Conservation (phyloP, 2,113 vertebrate species). For the Sinocyclocheilus rhinocerous region DNA sequence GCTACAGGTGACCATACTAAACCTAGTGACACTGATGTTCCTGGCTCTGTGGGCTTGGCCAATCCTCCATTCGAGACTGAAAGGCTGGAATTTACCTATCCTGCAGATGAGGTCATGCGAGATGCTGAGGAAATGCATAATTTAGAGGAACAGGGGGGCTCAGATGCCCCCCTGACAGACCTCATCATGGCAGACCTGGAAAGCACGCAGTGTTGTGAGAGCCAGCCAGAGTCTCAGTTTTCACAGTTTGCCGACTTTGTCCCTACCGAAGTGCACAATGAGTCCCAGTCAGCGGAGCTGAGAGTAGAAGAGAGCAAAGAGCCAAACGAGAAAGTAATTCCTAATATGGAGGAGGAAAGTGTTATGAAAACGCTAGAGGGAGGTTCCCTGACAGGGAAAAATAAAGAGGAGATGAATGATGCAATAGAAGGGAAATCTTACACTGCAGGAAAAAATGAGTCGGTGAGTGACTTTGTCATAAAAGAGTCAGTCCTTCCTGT, state of each 20-base stretch:
- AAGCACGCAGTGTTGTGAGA: constrained; percentile 28
- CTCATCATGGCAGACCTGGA: constrained; percentile 38
- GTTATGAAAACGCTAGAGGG: constrained; percentile 60
- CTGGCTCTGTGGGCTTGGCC: constrained; percentile 38
- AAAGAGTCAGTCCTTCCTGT: constrained; percentile 48
- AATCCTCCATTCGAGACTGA: constrained; percentile 40
- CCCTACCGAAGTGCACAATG: constrained; percentile 23
- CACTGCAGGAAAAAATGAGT: not conserved
- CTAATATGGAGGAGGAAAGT: constrained; percentile 54
- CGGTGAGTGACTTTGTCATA: constrained; percentile 43
- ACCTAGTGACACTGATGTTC: constrained; percentile 32
- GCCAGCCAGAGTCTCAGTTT: constrained; percentile 35
- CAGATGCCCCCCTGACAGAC: constrained; percentile 23
- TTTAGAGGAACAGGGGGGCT: constrained; percentile 45
- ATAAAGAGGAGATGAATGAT: not conserved
- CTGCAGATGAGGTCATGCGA: constrained; percentile 36
- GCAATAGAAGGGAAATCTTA: constrained; percentile 13
- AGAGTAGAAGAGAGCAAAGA: constrained; percentile 10
- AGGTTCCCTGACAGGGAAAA: constrained; percentile 1
- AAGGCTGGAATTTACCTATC: constrained; percentile 36
- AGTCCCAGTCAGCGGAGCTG: constrained; percentile 29
- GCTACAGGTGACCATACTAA: constrained; percentile 52
- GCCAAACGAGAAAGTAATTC: constrained; percentile 7
- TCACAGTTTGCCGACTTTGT: not conserved
- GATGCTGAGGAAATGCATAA: constrained; percentile 42